These are phyloP conservation scores for Hiodon tergisus DNA, from an alignment of 2,113 vertebrate species.

Conservation along the genomic window DNA sequence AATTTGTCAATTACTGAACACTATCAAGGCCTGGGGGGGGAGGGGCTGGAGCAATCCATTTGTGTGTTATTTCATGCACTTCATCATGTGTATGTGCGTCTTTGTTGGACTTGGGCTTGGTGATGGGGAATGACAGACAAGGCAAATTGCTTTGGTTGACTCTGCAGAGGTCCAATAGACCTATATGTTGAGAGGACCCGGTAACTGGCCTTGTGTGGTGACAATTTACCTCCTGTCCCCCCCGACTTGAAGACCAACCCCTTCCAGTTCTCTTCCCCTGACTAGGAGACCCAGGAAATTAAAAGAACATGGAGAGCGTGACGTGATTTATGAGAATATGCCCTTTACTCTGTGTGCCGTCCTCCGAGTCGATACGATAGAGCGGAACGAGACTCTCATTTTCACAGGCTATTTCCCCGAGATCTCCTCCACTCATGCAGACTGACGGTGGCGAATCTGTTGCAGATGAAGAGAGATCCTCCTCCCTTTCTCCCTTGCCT, in stretches of 20 bases:
- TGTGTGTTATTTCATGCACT: background rate
- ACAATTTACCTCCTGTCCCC: background rate
- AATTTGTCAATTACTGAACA: slow-evolving; percentile 10
- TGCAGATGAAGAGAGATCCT: background rate
- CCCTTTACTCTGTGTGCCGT: background rate
- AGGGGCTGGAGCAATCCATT: background rate
- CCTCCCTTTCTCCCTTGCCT: background rate
- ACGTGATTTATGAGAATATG: slow-evolving; percentile 3
- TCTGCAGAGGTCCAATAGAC: background rate
- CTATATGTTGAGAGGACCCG: background rate
- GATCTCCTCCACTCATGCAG: background rate
- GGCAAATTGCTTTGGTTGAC: slow-evolving; percentile 15
- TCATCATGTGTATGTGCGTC: background rate
- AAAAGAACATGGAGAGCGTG: background rate
- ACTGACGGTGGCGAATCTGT: background rate
- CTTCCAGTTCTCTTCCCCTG: background rate
- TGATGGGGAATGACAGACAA: slow-evolving; percentile 3
- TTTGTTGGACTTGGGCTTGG: background rate
- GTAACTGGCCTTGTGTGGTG: background rate
- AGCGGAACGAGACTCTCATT: background rate
- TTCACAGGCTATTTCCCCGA: slow-evolving; percentile 3
- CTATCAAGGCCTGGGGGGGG: background rate
- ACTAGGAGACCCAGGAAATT: background rate
- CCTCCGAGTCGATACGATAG: background rate
- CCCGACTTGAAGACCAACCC: background rate